These are phyloP conservation scores for Lomographa bimaculata DNA, from an alignment of 2,888 invertebrate species.

Conservation along the genomic window DNA sequence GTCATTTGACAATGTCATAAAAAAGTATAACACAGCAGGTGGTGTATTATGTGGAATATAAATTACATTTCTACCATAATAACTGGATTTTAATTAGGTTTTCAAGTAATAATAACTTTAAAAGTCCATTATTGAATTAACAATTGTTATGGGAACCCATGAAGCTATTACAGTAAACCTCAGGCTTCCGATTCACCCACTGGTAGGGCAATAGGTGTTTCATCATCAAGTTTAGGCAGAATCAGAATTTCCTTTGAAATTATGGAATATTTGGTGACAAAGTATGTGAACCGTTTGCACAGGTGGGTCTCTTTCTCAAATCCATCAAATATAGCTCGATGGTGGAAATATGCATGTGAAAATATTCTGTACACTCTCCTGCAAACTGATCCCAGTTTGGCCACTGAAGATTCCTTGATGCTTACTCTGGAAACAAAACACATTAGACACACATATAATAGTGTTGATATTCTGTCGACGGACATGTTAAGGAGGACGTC, in stretches of 20 bases:
- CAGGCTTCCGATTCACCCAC: slow-evolving; percentile 80
- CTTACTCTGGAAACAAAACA: slow-evolving; percentile 91
- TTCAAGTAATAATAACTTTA: no score
- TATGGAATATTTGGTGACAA: slow-evolving; percentile 98
- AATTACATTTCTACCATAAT: no score
- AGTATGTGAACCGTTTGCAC: slow-evolving; percentile 97
- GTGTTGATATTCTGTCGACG: no score
- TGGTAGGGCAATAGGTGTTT: slow-evolving; percentile 81
- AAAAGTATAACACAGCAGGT: no score
- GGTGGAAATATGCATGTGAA: slow-evolving; percentile 99
- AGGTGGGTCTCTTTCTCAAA: slow-evolving; percentile 98
- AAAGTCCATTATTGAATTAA: slow-evolving; percentile 22
- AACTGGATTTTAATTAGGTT: no score
- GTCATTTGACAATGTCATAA: no score
- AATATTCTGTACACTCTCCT: slow-evolving; percentile 99
- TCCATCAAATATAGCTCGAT: slow-evolving; percentile 97
- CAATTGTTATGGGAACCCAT: slow-evolving; percentile 27
- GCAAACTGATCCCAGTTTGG: slow-evolving; percentile 99
- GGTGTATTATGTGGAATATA: no score
- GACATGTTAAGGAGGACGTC: no score
- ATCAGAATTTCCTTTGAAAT: slow-evolving; percentile 99
- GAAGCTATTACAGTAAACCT: slow-evolving; percentile 45
- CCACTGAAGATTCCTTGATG: slow-evolving; percentile 99
- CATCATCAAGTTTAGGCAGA: slow-evolving; percentile 96
- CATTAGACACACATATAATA: no score